Evolutionary conservation across 2,113 vertebrate species (phyloP).

Genomic region (Cettia cetti): DNA sequence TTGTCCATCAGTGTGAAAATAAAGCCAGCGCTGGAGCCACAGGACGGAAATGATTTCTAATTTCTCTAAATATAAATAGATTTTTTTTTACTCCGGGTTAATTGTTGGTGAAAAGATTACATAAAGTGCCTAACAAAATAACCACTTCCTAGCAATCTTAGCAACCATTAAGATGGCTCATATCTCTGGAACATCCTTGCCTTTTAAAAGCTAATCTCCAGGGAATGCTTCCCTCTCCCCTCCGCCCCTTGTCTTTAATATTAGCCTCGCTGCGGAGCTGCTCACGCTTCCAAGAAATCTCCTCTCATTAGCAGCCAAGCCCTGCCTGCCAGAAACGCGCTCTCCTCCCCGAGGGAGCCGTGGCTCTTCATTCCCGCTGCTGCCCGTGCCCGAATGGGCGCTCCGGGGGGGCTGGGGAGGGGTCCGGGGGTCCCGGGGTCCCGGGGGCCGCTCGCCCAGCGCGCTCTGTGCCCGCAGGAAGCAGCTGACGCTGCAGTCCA

Average conservation of each 20-base stretch:
- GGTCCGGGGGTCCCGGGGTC: not conserved
- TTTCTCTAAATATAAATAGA: constrained; percentile 54
- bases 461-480: constrained; percentile 76
- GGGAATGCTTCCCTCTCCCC: constrained; percentile 20
- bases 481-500: constrained; percentile 95
- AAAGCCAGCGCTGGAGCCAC: constrained; percentile 8
- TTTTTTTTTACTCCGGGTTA: constrained; percentile 51
- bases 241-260: not conserved
- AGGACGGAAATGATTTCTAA: constrained; percentile 60
- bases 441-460: not conserved
- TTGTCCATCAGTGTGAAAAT: constrained; percentile 38
- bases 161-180: constrained; percentile 7
- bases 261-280: not conserved
- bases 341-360: not conserved
- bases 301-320: constrained; percentile 39
- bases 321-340: not conserved
- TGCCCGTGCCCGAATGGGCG: not conserved
- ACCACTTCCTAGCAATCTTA: constrained; percentile 55
- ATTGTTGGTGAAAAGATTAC: constrained; percentile 50
- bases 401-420: not conserved
- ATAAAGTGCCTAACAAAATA: constrained; percentile 56
- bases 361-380: not conserved
- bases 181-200: constrained; percentile 18
- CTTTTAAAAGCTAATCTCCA: constrained; percentile 28
- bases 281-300: constrained; percentile 16